Evolutionary conservation across 2,888 invertebrate species (phyloP).

Genomic region (Parasteatoda lunata): DNA sequence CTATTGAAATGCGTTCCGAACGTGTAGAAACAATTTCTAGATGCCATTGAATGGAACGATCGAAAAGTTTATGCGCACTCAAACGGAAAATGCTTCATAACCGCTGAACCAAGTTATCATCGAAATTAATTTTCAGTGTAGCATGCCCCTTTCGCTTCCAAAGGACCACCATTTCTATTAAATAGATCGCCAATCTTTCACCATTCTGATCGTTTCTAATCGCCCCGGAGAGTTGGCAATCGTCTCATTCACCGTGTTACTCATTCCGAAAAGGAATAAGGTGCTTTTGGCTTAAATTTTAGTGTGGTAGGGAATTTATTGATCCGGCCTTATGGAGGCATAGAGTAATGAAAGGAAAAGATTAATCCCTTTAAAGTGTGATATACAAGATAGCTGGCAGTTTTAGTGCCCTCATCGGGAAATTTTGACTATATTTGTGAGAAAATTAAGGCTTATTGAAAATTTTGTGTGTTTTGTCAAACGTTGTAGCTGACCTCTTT

Average conservation of each 20-base stretch:
- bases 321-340: slow-evolving; percentile 18
- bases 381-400: slow-evolving; percentile 4
- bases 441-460: no score
- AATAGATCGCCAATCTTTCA: slow-evolving; percentile 4
- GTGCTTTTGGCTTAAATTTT: slow-evolving; percentile 1
- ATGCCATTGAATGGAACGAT: not conserved
- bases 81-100: slow-evolving; percentile 44
- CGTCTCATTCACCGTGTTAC: slow-evolving; percentile 36
- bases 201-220: slow-evolving; percentile 26
- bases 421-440: no score
- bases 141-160: slow-evolving; percentile 11
- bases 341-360: slow-evolving; percentile 30
- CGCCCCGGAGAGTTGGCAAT: slow-evolving; percentile 25
- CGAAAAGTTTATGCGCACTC: not conserved
- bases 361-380: slow-evolving; percentile 20
- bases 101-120: slow-evolving; percentile 35
- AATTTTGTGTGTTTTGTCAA: no score
- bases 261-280: not conserved
- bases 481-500: no score
- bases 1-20: not conserved
- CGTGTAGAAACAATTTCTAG: slow-evolving; percentile 1
- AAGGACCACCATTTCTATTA: slow-evolving; percentile 21
- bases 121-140: slow-evolving; percentile 35
- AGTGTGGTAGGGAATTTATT: slow-evolving; percentile 11
- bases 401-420: not conserved